Percentiles rank a stretch among this genome's conserved stretches.
Conservation (phyloP, 2,113 vertebrate species). For the Brachyhypopomus occidentalis region DNA sequence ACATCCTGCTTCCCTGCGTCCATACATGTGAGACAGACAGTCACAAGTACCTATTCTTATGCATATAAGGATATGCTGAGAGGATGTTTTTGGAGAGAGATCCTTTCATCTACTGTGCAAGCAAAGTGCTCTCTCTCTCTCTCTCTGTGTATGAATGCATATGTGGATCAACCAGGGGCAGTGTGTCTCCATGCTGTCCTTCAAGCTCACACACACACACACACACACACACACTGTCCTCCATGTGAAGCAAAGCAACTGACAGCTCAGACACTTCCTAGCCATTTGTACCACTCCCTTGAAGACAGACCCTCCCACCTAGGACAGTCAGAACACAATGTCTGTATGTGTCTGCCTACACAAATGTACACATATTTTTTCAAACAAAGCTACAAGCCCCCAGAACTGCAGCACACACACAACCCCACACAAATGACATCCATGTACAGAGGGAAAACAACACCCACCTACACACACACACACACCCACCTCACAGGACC, state of each 20-base stretch:
- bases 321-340: slow-evolving; percentile 22
- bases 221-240: background rate
- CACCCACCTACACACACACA: slow-evolving; percentile 11
- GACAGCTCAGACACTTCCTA: slow-evolving; percentile 45
- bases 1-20: too few species aligned
- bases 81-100: too few species aligned
- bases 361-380: background rate
- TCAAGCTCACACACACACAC: slow-evolving; percentile 10
- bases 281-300: slow-evolving; percentile 49
- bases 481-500: background rate
- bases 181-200: slow-evolving; percentile 8
- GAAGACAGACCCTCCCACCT: slow-evolving; percentile 8
- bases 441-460: slow-evolving; percentile 12
- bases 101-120: too few species aligned
- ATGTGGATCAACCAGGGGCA: background rate
- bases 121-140: too few species aligned
- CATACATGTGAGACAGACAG: too few species aligned
- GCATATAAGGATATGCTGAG: too few species aligned
- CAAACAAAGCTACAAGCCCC: background rate
- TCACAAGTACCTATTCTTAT: too few species aligned
- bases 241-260: slow-evolving; percentile 1
- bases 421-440: background rate
- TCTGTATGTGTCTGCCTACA: slow-evolving; percentile 11
- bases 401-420: slow-evolving; percentile 21
- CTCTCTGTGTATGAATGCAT: too few species aligned